Base-by-base conservation (phyloP, 2,888 invertebrate genomes). In the Coelogynopora nodosa region DNA sequence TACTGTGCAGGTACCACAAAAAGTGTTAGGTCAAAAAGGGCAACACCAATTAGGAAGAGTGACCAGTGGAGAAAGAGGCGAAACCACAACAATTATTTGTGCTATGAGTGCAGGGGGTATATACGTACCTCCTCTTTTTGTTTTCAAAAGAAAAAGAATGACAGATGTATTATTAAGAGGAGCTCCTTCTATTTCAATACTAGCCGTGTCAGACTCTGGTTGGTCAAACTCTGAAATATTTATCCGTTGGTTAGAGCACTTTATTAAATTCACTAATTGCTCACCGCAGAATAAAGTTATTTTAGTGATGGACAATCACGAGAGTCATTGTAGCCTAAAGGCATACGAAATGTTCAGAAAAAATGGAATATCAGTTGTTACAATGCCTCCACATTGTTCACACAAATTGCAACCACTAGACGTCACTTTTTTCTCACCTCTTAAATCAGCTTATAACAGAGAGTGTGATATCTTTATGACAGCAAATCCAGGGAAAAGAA, bases 391-490 rank as follows among this genome's bases (percentile, higher is more conserved):
- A 23, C 88, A 88, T 49, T 88, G 85, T 5, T 84, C 84, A 23
- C 88, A 88, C 87, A 30, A 31, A 30, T 84, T 88, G 26, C 88
- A 88, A 49, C 87, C 88, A 27, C 84, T 88, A 0, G 88, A 88
- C 84, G 29, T 90, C 5, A 88, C 90, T 67, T 90, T 92, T 28
- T 90, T 88, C 88, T 88, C 88, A n/a, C 89, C 90, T 0, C 90
- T 91, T 84, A 91, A 91, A 86, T 87, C 89, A 18, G 90, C 89
- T 28, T 74, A 74, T 74, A 74, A 74, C 23, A 23, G 10, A 74
- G 74, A 74, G 74, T 74, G 74, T 23, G 74, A 74, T 23, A 13
- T 74, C 23, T 74, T 13, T 74, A 74, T 74, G 74, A 23, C 74
- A 74, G 5, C 74, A 23, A 74, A 74, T 23, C 74, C 74, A 13